These are phyloP conservation scores for Notamacropus eugenii DNA, from an alignment of 2,797 vertebrate species.

Conservation along the genomic window DNA sequence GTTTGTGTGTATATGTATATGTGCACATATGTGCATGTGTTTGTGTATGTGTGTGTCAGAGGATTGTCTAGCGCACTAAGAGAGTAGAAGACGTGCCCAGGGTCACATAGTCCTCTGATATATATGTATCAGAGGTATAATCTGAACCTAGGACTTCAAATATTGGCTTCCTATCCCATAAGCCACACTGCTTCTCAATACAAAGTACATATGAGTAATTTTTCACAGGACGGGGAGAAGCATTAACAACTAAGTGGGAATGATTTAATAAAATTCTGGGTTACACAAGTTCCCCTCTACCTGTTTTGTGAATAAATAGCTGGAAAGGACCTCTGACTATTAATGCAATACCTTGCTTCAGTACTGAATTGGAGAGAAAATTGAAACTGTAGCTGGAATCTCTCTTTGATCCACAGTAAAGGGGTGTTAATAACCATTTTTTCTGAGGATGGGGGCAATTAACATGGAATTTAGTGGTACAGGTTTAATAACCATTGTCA, in stretches of 20 bases:
- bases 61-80: neutral
- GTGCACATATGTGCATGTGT: no score
- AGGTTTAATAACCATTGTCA: neutral
- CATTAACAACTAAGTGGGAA: neutral
- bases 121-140: neutral
- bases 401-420: slow-evolving; percentile 45
- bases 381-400: slow-evolving; percentile 22
- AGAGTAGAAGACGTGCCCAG: neutral
- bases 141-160: neutral
- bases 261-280: neutral
- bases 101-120: neutral
- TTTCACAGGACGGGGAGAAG: fast-evolving
- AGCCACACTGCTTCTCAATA: neutral
- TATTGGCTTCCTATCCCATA: neutral
- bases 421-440: neutral
- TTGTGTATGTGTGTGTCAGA: neutral
- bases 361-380: slow-evolving; percentile 38
- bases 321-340: neutral
- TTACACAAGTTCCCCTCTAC: neutral
- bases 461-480: neutral
- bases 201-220: neutral
- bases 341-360: slow-evolving; percentile 5
- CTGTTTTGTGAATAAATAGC: neutral
- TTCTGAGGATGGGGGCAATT: neutral
- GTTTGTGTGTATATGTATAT: no score